phyloP scores from a whole-genome alignment of 2,113 vertebrate genomes.

The Takifugu bimaculatus region DNA sequence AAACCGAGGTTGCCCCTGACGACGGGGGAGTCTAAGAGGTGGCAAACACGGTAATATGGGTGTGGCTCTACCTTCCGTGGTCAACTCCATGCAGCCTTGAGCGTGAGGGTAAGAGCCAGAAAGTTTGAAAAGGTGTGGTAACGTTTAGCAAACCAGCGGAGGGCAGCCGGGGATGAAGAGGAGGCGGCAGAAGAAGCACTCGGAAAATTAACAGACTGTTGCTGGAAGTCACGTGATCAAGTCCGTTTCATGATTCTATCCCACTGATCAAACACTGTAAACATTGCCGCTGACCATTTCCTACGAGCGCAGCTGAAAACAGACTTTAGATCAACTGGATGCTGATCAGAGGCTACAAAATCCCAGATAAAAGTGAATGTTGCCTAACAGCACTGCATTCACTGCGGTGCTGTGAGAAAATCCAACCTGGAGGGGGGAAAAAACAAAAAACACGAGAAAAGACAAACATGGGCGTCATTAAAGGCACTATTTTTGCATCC shows the following conservation, averaged over 20 bases:
- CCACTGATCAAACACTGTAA: slow-evolving; percentile 30
- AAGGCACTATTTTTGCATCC: slow-evolving; percentile 27
- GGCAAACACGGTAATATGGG: background rate
- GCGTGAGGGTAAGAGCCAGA: background rate
- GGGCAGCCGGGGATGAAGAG: slow-evolving; percentile 9
- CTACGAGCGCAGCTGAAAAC: slow-evolving; percentile 23
- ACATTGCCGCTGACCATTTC: slow-evolving; percentile 65
- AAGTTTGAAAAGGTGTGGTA: slow-evolving; percentile 5
- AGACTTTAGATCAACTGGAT: background rate
- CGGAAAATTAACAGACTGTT: slow-evolving; percentile 17
- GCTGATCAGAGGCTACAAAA: slow-evolving; percentile 32
- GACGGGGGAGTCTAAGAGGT: background rate
- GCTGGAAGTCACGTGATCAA: background rate
- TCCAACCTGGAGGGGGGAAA: slow-evolving; percentile 56
- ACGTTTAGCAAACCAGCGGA: slow-evolving; percentile 13
- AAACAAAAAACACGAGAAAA: slow-evolving; percentile 36
- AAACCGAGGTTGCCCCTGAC: background rate
- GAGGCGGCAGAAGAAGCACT: slow-evolving; percentile 7
- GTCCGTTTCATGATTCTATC: slow-evolving; percentile 15
- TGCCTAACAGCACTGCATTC: slow-evolving; percentile 56
- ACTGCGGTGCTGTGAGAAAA: slow-evolving; percentile 66
- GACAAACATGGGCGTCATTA: slow-evolving; percentile 60
- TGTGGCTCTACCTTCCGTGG: background rate
- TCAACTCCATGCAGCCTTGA: background rate
- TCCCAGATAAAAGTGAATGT: slow-evolving; percentile 39